Base-by-base conservation (phyloP, 2,113 vertebrate species). In the Mus spicilegus region DNA sequence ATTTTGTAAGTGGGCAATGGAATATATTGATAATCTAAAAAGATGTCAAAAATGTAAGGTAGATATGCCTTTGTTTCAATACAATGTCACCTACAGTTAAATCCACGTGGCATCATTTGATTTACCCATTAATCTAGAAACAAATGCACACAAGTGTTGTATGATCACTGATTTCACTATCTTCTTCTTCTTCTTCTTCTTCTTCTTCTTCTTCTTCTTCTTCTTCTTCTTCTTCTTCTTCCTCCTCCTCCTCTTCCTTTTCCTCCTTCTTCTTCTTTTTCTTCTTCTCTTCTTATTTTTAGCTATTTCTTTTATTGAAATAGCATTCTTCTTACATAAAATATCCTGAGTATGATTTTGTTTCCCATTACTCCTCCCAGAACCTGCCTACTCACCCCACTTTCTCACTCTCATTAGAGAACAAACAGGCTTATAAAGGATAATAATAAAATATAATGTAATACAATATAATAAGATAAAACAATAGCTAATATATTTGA, bases 1-100 rank as follows among this genome's bases (percentile, higher is more conserved):
- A 54, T 7, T 91, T 96, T 96, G 90, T 54, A 78, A 87, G 26
- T 72, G 19, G 9, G 24, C 46, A 92, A 30, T 65, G 12, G 51
- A 73, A 65, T 69, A 46, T 8, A 24, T 7, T 46, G 58, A 39
- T 3, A 33, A 76, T 49, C 81, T 16, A 80, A 36, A 75, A 95
- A 75, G 26, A 81, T 67, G 28, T 67, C 28, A 67, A 81, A 86
- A 46, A 3, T 82, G 20, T 70, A 87, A 61, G 36, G 2, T 70
- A 80, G 26, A 65, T 19, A 5, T 63, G 54, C 65, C 56, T 75
- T 84, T 72, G n/a, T 90, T 89, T 97, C 42, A 58, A 39, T 78
- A 7, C 86, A 91, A 0, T 1, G 58, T 87, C 70, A 78, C 24
- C 14, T 82, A n/a, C 84, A 8, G 10, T 92, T 77, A 81, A 78